These are phyloP conservation scores for Gisinianus flammeolus DNA, from an alignment of 2,888 invertebrate genomes.

Conservation along the genomic window DNA sequence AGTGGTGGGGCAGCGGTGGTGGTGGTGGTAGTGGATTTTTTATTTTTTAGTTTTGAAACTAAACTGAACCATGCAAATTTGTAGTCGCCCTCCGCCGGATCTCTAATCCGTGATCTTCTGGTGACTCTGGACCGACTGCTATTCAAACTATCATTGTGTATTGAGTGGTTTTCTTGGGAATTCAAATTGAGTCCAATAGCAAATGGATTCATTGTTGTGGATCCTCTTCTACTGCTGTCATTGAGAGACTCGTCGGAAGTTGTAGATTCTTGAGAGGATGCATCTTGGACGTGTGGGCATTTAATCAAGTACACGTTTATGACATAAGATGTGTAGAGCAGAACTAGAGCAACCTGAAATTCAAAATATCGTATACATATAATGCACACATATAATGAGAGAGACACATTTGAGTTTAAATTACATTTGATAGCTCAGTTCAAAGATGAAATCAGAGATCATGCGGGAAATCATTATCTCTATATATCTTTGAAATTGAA, in stretches of 20 bases:
- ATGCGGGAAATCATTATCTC: conserved; percentile 26
- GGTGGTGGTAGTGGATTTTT: conserved; percentile 16
- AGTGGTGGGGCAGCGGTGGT: conserved; percentile 1
- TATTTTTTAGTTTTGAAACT: conserved; percentile 16
- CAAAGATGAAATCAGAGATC: conserved; percentile 20
- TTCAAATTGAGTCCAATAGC: not conserved
- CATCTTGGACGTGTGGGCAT: conserved; percentile 44
- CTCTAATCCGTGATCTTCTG: not conserved
- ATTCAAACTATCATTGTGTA: not conserved
- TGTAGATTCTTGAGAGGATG: not conserved
- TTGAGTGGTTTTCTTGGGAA: not conserved
- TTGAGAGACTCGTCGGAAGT: no score
- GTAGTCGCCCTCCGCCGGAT: no score
- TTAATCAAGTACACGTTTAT: conserved; percentile 65
- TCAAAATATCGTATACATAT: not conserved
- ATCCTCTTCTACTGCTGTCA: no score
- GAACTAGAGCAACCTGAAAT: conserved; percentile 65
- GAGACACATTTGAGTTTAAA: not conserved
- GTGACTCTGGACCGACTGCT: conserved; percentile 15
- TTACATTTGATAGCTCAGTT: conserved; percentile 4
- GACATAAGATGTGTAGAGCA: conserved; percentile 75
- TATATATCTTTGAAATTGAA: conserved; percentile 25
- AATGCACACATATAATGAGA: not conserved
- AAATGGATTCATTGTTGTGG: not conserved
- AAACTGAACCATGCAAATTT: conserved; percentile 48